Evolutionary conservation across 2,797 vertebrate genomes (phyloP), one percentile per base, ranked within the genome.

Genomic region (Serranus cabrilla): DNA sequence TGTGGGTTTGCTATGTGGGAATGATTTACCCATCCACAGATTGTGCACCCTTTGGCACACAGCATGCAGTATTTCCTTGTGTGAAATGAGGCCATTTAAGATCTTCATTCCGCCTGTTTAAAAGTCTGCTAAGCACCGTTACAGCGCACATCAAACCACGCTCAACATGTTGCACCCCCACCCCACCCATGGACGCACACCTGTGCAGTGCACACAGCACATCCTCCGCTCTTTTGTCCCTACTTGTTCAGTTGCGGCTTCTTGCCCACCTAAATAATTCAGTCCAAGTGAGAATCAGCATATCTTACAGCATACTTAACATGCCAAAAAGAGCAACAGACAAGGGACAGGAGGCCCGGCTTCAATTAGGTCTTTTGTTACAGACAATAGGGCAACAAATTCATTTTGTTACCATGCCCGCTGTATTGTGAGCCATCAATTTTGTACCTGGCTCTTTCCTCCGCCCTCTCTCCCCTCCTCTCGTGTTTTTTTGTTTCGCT

Each of bases 301-400:
- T 94, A 96, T 97, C 96, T 97, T 95, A 96, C 94, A 92, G 96
- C 95, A 96, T 96, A 95, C 92, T 95, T 96, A 96, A 97, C 96
- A 96, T 94, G 96, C 96, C 96, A 96, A 90, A 45, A 94, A 93
- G 72, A 92, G 81, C 85, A 86, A 94, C 95, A 95, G 96, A 92
- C 94, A 92, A 93, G 95, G 92, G 91, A 92, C 95, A 93, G 94
- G 93, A 88, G 87, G 78, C 76, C 64, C 90, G 87, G 85, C 96
- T 96, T 97, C 97, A 97, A 95, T 97, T 97, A 97, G 96, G 87
- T 91, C 91, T 95, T 97, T 97, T 96, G 96, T 97, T 94, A 88
- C 91, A 87, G 91, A 96, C 96, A 96, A 97, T 95, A 93, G 95
- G 86, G 89, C 78, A 88, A 96, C 96, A 96, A 96, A 96, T 94